Conservation (phyloP, 37 sponge, comb jelly and placozoan species). For the Eunapius fragilis region DNA sequence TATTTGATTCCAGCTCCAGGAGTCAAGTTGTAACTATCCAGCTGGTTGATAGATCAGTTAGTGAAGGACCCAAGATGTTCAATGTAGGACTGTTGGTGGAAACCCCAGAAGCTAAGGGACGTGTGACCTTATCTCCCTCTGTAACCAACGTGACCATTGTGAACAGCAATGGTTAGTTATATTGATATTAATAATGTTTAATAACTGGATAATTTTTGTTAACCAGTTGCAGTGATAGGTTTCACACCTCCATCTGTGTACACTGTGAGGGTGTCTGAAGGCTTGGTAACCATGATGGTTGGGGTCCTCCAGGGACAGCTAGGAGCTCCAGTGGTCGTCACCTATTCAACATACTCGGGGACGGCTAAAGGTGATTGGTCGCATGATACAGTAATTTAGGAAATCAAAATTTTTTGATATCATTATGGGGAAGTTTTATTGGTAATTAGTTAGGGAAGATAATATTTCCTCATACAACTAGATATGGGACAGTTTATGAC, state of each 20-base stretch:
- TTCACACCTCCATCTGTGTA: constrained; percentile 17
- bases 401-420: too few species aligned
- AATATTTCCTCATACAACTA: too few species aligned
- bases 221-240: constrained; percentile 15
- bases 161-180: not conserved
- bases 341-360: not conserved
- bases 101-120: not conserved
- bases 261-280: constrained; percentile 24
- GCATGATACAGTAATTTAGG: too few species aligned
- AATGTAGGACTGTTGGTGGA: not conserved
- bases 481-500: too few species aligned
- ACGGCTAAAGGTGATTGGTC: constrained; percentile 4
- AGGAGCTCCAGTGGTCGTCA: not conserved
- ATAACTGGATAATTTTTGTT: not conserved
- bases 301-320: constrained; percentile 8
- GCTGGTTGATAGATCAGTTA: not conserved
- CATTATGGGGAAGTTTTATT: too few species aligned
- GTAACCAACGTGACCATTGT: not conserved
- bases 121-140: not conserved
- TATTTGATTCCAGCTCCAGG: not conserved
- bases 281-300: not conserved
- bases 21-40: not conserved
- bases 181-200: not conserved
- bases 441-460: too few species aligned
- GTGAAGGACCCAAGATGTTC: not conserved